Evolutionary conservation across 2,888 invertebrate species (phyloP).

Genomic region (Stratiomys singularior): DNA sequence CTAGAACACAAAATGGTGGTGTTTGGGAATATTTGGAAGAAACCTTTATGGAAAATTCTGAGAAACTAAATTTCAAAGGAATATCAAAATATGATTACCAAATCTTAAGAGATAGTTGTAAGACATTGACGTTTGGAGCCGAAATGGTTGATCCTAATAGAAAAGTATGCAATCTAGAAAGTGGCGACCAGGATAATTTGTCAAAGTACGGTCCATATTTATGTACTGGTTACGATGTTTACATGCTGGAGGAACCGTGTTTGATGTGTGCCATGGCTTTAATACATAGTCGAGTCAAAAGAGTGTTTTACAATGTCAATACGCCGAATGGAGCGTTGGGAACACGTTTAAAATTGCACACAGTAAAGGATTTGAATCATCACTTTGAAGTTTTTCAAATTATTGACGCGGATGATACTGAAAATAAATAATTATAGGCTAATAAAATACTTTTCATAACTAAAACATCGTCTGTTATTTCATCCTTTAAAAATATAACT

Average conservation of each 20-base stretch:
- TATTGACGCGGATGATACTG: background rate
- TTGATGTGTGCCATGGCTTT: conserved; percentile 96
- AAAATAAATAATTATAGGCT: too few relatives aligned
- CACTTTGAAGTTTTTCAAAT: conserved; percentile 83
- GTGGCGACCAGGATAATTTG: conserved; percentile 58
- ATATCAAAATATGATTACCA: conserved; percentile 64
- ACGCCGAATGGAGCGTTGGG: conserved; percentile 75
- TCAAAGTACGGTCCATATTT: conserved; percentile 74
- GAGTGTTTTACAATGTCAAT: conserved; percentile 80
- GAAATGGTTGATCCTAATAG: conserved; percentile 60
- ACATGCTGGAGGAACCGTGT: conserved; percentile 88
- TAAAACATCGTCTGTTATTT: too few relatives aligned
- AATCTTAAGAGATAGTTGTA: conserved; percentile 63
- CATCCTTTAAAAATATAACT: too few relatives aligned
- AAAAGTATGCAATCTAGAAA: conserved; percentile 49
- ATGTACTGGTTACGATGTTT: conserved; percentile 89
- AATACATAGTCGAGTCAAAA: conserved; percentile 85
- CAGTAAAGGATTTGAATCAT: conserved; percentile 85
- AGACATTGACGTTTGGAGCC: conserved; percentile 67
- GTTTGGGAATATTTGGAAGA: conserved; percentile 67
- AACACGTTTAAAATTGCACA: conserved; percentile 79
- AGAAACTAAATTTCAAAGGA: conserved; percentile 61
- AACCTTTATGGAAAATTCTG: conserved; percentile 57
- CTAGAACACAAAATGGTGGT: conserved; percentile 83
- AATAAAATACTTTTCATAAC: too few relatives aligned